phyloP scores from a whole-genome alignment of 2,113 vertebrate genomes.

The Cephalopholis sonnerati region DNA sequence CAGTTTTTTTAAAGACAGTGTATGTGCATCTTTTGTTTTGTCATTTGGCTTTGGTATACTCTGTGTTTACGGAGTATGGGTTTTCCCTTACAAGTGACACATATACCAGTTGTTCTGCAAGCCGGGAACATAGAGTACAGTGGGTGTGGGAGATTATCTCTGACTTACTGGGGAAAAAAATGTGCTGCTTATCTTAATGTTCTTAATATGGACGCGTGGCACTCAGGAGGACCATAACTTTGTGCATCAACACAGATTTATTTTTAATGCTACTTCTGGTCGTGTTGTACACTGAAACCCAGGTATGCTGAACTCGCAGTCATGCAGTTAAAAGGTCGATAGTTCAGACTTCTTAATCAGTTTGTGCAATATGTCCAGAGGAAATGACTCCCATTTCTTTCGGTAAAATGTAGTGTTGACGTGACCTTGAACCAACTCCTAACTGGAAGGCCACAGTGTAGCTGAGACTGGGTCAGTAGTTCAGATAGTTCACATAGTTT shows the following conservation, averaged over 20 bases:
- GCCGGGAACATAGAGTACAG: slow-evolving; percentile 29
- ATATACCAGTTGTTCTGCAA: slow-evolving; percentile 43
- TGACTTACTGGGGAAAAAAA: slow-evolving; percentile 49
- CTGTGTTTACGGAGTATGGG: slow-evolving; percentile 15
- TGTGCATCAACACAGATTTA: neutral
- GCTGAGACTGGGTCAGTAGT: neutral
- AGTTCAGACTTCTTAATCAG: neutral
- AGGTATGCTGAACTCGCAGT: neutral
- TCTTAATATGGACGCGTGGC: slow-evolving; percentile 22
- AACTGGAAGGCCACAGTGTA: neutral
- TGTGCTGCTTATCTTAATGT: slow-evolving; percentile 49
- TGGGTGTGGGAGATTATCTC: slow-evolving; percentile 67
- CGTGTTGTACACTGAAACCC: neutral
- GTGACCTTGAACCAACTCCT: neutral
- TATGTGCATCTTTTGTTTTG: slow-evolving; percentile 15
- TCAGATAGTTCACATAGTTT: neutral
- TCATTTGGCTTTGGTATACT: slow-evolving; percentile 11
- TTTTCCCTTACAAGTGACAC: slow-evolving; percentile 47
- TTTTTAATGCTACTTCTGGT: neutral
- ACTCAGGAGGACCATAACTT: neutral
- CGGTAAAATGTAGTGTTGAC: neutral
- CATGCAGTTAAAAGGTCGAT: neutral
- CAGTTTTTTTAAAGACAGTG: slow-evolving; percentile 32
- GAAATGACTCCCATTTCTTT: neutral
- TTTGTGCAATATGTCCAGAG: neutral